A percentile compares a stretch with the other conserved stretches of the same genome.
These are phyloP conservation scores for Reticulitermes lucifugus DNA, from an alignment of 2,888 invertebrate species.

Conservation along the genomic window DNA sequence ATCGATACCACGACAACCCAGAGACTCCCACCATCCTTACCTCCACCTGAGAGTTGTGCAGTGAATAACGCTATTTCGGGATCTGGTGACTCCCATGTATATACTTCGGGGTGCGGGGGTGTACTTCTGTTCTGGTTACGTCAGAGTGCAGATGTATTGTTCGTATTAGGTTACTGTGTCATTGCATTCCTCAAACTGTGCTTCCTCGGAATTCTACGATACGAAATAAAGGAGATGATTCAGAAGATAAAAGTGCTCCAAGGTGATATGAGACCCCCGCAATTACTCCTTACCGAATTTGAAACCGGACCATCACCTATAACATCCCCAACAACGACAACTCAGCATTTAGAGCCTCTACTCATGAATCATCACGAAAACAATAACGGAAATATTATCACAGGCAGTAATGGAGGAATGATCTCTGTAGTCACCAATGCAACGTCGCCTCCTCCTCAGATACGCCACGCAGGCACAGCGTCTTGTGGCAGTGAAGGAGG, in stretches of 20 bases:
- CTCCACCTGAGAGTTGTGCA: constrained; percentile 6
- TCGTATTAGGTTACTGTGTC: constrained; percentile 87
- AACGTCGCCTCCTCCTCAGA: not conserved
- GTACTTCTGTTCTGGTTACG: constrained; percentile 79
- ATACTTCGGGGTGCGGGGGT: constrained; percentile 76
- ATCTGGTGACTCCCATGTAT: constrained; percentile 41
- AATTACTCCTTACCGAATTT: constrained; percentile 46
- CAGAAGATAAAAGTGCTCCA: constrained; percentile 87
- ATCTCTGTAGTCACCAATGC: constrained; percentile 18
- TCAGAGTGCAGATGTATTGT: constrained; percentile 83
- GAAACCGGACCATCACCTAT: constrained; percentile 37
- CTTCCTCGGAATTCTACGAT: constrained; percentile 85
- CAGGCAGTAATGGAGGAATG: constrained; percentile 11
- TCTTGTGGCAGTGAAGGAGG: constrained; percentile 1
- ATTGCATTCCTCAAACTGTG: constrained; percentile 90
- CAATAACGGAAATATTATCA: constrained; percentile 46
- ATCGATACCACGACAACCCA: constrained; percentile 57
- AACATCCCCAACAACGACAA: constrained; percentile 52
- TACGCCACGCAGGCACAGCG: not conserved
- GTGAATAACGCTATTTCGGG: not conserved
- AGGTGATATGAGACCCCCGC: constrained; percentile 66
- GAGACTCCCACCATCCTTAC: constrained; percentile 28
- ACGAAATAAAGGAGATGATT: constrained; percentile 82
- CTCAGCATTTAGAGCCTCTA: constrained; percentile 58
- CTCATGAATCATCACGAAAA: constrained; percentile 50